Conservation (phyloP, 2,888 invertebrate species). For the Danaus chrysippus region DNA sequence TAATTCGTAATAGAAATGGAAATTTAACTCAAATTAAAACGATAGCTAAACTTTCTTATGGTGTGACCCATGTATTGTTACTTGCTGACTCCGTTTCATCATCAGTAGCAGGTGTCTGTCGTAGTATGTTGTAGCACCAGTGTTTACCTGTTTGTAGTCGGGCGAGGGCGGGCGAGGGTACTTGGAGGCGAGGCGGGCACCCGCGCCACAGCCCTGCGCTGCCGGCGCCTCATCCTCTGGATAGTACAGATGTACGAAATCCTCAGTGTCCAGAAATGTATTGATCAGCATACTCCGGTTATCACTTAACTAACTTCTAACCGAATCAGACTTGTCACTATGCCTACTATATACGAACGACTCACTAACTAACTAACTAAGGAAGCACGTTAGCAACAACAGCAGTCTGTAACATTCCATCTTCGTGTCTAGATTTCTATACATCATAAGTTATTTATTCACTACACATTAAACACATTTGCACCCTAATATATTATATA, state of each 20-base stretch:
- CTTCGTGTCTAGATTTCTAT: conserved; percentile 44
- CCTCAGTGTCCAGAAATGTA: conserved; percentile 76
- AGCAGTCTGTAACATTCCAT: conserved; percentile 65
- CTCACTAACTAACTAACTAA: conserved; percentile 52
- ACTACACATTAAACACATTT: conserved; percentile 71
- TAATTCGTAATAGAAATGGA: no score
- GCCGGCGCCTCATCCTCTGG: conserved; percentile 69
- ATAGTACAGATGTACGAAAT: conserved; percentile 76
- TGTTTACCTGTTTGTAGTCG: conserved; percentile 62
- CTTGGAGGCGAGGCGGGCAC: conserved; percentile 71
- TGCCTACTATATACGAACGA: conserved; percentile 50
- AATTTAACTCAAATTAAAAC: no score
- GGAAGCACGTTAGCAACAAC: conserved; percentile 63
- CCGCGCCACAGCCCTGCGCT: conserved; percentile 68
- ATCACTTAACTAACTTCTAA: conserved; percentile 58
- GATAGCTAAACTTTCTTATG: no score
- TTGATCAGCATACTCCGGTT: conserved; percentile 74
- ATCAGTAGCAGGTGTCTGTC: no score
- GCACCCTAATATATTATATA: conserved; percentile 43
- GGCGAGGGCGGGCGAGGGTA: conserved; percentile 69
- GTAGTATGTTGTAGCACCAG: not conserved
- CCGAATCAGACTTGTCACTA: conserved; percentile 37
- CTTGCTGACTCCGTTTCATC: no score
- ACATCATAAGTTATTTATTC: conserved; percentile 48
- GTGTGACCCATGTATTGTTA: no score